Percentiles rank a stretch among this genome's conserved stretches.
Conservation (phyloP, 2,888 invertebrate genomes). For the Halocaridina rubra region DNA sequence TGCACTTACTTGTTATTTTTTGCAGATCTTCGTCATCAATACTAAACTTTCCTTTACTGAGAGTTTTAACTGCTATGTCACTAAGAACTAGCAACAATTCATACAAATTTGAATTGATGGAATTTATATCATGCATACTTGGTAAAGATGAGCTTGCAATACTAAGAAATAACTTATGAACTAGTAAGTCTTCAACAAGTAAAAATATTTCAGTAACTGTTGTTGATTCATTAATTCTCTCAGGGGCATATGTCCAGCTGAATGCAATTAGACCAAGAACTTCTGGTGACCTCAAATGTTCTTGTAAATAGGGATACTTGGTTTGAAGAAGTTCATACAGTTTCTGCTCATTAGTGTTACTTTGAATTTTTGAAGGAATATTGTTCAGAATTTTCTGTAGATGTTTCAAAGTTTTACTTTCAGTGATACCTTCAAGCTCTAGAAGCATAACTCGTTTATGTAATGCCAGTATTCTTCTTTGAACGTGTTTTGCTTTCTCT, state of each 20-base stretch:
- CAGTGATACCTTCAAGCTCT: slow-evolving; percentile 54
- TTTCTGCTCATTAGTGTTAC: not conserved
- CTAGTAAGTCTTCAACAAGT: slow-evolving; percentile 34
- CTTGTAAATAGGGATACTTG: slow-evolving; percentile 27
- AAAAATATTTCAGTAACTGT: slow-evolving; percentile 51
- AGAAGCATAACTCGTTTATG: slow-evolving; percentile 29
- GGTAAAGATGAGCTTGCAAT: not conserved
- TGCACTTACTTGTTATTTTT: slow-evolving; percentile 7
- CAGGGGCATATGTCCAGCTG: slow-evolving; percentile 20
- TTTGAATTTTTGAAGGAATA: not conserved
- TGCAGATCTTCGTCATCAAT: slow-evolving; percentile 4
- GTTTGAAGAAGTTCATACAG: slow-evolving; percentile 17
- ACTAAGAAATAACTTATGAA: slow-evolving; percentile 31
- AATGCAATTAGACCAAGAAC: slow-evolving; percentile 34
- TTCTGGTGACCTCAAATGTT: slow-evolving; percentile 43
- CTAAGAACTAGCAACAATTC: slow-evolving; percentile 15
- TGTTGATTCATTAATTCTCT: slow-evolving; percentile 18
- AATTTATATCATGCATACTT: not conserved
- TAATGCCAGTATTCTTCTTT: not conserved
- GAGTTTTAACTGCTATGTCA: slow-evolving; percentile 18
- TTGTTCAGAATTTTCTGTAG: not conserved
- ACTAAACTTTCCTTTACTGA: slow-evolving; percentile 8
- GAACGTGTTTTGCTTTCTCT: slow-evolving; percentile 22
- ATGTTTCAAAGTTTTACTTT: slow-evolving; percentile 13
- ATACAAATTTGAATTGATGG: slow-evolving; percentile 1